phyloP scores from a whole-genome alignment of 2,888 invertebrate species.

The Agrotis segetum region DNA sequence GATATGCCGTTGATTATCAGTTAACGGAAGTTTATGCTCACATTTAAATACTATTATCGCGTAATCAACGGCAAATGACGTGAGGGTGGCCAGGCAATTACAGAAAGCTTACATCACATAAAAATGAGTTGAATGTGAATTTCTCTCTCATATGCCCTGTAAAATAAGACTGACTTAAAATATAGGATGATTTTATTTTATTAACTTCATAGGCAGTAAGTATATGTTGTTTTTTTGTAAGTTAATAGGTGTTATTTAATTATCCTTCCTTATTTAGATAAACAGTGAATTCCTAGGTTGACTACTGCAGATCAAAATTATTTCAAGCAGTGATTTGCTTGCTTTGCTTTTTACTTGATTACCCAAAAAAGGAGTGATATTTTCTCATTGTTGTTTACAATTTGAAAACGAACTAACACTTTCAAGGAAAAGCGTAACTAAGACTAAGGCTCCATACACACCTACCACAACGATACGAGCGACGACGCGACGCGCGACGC shows the following conservation, averaged over 20 bases:
- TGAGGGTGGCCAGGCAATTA: neutral
- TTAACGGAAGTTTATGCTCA: too few relatives aligned
- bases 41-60: too few relatives aligned
- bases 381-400: conserved; percentile 5
- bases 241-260: conserved; percentile 3
- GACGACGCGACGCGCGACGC: too few relatives aligned
- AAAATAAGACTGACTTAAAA: neutral
- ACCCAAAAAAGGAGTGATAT: too few relatives aligned
- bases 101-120: neutral
- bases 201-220: neutral
- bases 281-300: conserved; percentile 11
- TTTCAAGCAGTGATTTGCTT: conserved; percentile 42
- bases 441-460: neutral
- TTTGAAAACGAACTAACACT: neutral
- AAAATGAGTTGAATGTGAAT: neutral
- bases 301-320: conserved; percentile 43
- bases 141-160: neutral
- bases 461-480: too few relatives aligned
- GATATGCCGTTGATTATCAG: too few relatives aligned
- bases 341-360: neutral
- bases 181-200: neutral
- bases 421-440: conserved; percentile 18
- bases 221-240: conserved; percentile 17
- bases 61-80: too few relatives aligned
- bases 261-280: conserved; percentile 14